Base-by-base conservation (phyloP, 2,797 vertebrate genomes). In the Phataginus tricuspis region DNA sequence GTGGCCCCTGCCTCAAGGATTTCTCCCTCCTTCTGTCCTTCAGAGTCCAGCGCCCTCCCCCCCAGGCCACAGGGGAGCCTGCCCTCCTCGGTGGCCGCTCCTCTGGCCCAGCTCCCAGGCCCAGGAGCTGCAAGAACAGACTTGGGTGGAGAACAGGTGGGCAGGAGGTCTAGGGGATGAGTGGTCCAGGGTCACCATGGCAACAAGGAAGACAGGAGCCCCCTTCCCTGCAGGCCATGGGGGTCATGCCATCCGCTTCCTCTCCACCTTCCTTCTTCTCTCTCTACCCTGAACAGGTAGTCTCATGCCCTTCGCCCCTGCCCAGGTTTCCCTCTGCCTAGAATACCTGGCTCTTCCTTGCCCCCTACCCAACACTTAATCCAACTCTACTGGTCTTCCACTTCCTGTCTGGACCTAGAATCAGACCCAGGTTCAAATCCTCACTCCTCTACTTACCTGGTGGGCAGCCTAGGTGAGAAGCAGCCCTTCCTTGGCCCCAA, bases 111-210 rank as follows among this genome's bases (percentile, higher is more conserved):
- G 27, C 51, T 86, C 69, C 75, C 51, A 42, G 93, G 39, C 74
- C 87, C 63, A 23, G 12, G 49, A 34, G 49, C 27, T 25, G 4
- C 14, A 2, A 42, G 59, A 77, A 55, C 53, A 16, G 29, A 55
- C 72, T n/a, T 59, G n/a, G n/a, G 14, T 39, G 68, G 87, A 92
- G 53, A 90, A 53, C 83, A 74, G 75, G 96, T 69, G 71, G 88
- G 57, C 25, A 8, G 78, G 66, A 79, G 86, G 42, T 39, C 42
- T 27, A 18, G 37, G 57, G 23, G n/a, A 37, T 86, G 78, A 87
- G 87, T 23, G 83, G 91, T 89, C 94, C 95, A 64, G 83, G 77
- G 95, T 95, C 42, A 8, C 88, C 96, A 91, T 95, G 87, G 86
- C 74, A 87, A 95, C 86, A 6, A 53, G 84, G 77, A 39, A 80